Evolutionary conservation across 2,888 invertebrate species (phyloP).

Genomic region (Ormyrus pomaceus): DNA sequence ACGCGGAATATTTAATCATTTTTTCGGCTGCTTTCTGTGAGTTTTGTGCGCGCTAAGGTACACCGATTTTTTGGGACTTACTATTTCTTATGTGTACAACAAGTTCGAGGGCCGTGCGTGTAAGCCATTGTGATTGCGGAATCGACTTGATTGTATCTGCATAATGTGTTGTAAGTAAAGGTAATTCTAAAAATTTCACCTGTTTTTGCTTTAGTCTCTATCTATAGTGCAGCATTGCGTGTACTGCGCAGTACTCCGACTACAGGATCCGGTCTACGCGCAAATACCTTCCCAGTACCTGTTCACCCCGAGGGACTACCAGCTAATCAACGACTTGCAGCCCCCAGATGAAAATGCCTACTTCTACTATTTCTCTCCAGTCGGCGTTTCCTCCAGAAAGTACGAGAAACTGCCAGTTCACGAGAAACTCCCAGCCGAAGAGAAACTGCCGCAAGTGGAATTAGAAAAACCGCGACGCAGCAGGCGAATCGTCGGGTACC

Average conservation of each 20-base stretch:
- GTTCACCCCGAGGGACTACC: conserved; percentile 22
- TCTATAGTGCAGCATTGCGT: neutral
- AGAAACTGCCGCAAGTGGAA: neutral
- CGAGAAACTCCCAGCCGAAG: neutral
- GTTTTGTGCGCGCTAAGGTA: no score
- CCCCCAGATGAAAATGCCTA: neutral
- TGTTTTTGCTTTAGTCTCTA: no score
- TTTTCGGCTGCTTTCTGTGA: neutral
- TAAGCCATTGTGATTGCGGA: no score
- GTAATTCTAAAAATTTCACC: no score
- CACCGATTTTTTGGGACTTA: no score
- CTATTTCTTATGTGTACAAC: no score
- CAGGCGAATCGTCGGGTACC: neutral
- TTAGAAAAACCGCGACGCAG: neutral
- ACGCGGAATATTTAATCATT: neutral
- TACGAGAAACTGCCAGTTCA: no score
- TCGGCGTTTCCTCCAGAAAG: neutral
- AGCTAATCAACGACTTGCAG: conserved; percentile 8
- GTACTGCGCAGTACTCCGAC: neutral
- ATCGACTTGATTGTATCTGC: conserved; percentile 1
- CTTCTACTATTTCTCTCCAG: conserved; percentile 10
- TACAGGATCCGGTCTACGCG: neutral
- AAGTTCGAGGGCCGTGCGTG: no score
- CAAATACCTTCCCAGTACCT: conserved; percentile 8
- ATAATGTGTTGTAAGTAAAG: neutral